Base-by-base conservation (phyloP, 92 coral and sea anemone species). In the Phenganax subtilis region DNA sequence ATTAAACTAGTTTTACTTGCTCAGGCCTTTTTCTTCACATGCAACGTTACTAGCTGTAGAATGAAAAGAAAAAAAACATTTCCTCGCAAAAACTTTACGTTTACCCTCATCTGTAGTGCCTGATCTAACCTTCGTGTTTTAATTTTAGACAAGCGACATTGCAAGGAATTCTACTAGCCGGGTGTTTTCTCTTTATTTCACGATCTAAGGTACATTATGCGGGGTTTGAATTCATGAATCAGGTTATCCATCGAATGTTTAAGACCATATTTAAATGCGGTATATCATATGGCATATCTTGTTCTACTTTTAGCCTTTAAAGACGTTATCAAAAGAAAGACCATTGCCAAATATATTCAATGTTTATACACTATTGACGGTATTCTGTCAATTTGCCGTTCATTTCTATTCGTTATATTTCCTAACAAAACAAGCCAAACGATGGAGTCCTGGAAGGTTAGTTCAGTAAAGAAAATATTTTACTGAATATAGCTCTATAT, bases 261-360 rank as follows among this genome's bases (percentile, higher is more conserved):
- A 37, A 37, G 5, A 37, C 8, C 8, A n/a, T 76, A 4, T 9
- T 30, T 44, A 71, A 28, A 17, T 29, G 57, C 15, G 6, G 56
- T 12, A 17, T 37, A 37, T 37, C 6, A 56, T 64, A 8, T 2
- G 17, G 12, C 56, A 60, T 27, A 58, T n/a, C 30, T 0, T 47
- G 25, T 57, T 3, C 28, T 17, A 30, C 55, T 75, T 82, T 29
- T 83, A 94, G 98, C 98, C 98, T 69, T 90, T 94, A 27, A 83
- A 91, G 55, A 77, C 81, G 75, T 85, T 94, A 56, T 94, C 98
- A 51, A 94, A 90, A 81, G 90, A 91, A 54, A 91, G 98, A 73
- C 98, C 98, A 0, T 86, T 94, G 58, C 98, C 98, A 29, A 94
- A 90, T 67, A 94, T 94, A 87, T 94, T 94, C 84, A 94, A 94